Conservation (phyloP, 2,113 vertebrate genomes). For the Corythornis cristatus region DNA sequence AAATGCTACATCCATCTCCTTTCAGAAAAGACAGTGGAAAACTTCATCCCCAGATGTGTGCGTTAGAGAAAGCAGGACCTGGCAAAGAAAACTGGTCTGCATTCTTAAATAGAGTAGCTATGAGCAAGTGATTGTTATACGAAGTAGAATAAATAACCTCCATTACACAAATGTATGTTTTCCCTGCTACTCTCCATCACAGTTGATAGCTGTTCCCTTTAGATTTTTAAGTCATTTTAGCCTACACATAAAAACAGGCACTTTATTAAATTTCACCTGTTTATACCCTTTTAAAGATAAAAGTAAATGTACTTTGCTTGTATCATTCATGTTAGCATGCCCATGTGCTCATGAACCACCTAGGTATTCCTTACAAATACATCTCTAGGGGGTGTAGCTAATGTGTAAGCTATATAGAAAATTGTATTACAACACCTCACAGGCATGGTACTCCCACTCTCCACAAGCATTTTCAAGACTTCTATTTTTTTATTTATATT, state of each 20-base stretch:
- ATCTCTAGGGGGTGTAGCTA: not conserved
- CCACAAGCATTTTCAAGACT: not conserved
- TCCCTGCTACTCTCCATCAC: conserved; percentile 33
- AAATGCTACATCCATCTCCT: not conserved
- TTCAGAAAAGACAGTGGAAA: not conserved
- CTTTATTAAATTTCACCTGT: conserved; percentile 53
- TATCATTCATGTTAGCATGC: conserved; percentile 24
- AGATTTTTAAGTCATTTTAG: conserved; percentile 55
- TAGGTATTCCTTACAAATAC: conserved; percentile 18
- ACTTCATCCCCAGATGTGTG: not conserved
- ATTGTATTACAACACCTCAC: not conserved
- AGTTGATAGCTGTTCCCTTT: conserved; percentile 40
- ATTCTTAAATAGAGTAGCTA: conserved; percentile 18
- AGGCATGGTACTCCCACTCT: not conserved
- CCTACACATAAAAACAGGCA: conserved; percentile 22
- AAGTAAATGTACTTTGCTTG: conserved; percentile 21
- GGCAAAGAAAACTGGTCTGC: not conserved
- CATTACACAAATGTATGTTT: conserved; percentile 43
- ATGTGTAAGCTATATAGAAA: not conserved
- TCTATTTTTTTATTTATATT: not conserved
- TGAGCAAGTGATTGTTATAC: conserved; percentile 3
- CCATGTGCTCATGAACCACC: not conserved
- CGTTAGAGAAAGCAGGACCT: not conserved
- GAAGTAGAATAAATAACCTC: conserved; percentile 47
- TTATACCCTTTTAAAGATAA: conserved; percentile 45